Evolutionary conservation across 2,113 vertebrate genomes (phyloP), one percentile per base, ranked within the genome.

Genomic region (Grammomys dolichurus): DNA sequence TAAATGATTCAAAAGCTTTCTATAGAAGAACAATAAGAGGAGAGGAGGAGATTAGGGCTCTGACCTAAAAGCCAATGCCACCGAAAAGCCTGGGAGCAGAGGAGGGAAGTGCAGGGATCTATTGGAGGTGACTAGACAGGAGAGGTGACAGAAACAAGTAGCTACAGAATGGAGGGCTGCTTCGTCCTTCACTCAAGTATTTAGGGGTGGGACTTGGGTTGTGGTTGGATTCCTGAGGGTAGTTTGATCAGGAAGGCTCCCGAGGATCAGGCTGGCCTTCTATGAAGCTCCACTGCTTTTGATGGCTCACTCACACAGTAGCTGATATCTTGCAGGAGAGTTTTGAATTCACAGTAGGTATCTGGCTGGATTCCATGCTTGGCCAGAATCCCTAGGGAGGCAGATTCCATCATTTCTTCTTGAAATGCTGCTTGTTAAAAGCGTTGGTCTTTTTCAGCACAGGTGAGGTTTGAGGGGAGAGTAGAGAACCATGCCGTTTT

Each of bases 311-410:
- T 69, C 70, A 94, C 36, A 65, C 12, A 9, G 36, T 14, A 33
- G 48, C 80, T 10, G 65, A 65, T 8, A 7, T 88, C 46, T 81
- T 91, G 46, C 78, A 93, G 96, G 67, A 7, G 2, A 24, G 85
- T 13, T 95, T 96, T 90, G 84, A 96, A 20, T 58, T 95, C n/a
- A 73, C 10, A 33, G 80, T 48, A 58, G 5, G 36, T 85, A 85
- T 5, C 51, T 75, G 22, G 56, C 72, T 95, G 80, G 72, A 87
- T 51, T 84, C n/a, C n/a, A 87, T 22, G 43, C 87, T 51, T 76
- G 40, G 36, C 33, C 51, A 84, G 48, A 87, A 77, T 20, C 19
- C 40, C 3, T 0, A 85, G 9, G 7, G 40, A 19, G 70, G 85
- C 14, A 90, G 93, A 31, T 11, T 63, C 77, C 31, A 91, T 24